Percentiles rank a stretch among this genome's conserved stretches.
Evolutionary conservation across 1,140 invertebrate genomes (phyloP).

Genomic region (Zaprionus inermis): DNA sequence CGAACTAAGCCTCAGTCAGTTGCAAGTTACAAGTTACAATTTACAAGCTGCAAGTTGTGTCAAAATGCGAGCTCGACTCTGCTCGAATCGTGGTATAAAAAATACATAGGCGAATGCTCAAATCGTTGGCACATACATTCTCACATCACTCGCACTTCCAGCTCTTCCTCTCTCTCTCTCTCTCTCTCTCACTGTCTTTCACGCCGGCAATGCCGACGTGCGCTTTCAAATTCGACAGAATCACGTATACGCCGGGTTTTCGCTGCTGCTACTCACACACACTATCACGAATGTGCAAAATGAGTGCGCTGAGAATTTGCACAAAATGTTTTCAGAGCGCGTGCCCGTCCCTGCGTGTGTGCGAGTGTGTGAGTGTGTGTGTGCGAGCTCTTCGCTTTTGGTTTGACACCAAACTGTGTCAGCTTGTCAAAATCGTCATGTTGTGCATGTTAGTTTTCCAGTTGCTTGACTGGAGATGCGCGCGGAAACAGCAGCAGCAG

Average conservation of each 20-base stretch:
- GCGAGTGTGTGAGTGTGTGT: slow-evolving; percentile 2
- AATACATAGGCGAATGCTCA: slow-evolving; percentile 53
- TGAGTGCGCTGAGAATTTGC: slow-evolving; percentile 67
- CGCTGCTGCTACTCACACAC: slow-evolving; percentile 52
- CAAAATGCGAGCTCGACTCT: slow-evolving; percentile 43
- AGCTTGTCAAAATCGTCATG: slow-evolving; percentile 80
- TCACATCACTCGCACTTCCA: slow-evolving; percentile 46
- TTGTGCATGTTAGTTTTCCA: slow-evolving; percentile 78
- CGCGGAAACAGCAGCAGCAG: slow-evolving; percentile 25
- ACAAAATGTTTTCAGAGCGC: slow-evolving; percentile 51
- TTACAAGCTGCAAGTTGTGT: slow-evolving; percentile 31
- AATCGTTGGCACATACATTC: slow-evolving; percentile 68
- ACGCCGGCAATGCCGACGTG: slow-evolving; percentile 51
- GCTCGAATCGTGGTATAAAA: slow-evolving; percentile 36
- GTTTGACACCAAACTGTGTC: slow-evolving; percentile 79
- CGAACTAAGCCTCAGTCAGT: slow-evolving; percentile 58
- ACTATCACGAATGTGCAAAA: slow-evolving; percentile 56
- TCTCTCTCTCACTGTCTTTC: neutral
- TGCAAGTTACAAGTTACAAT: too few species aligned
- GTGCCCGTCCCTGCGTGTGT: slow-evolving; percentile 18
- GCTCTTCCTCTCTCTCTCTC: neutral
- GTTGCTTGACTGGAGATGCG: slow-evolving; percentile 68
- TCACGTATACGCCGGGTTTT: slow-evolving; percentile 77
- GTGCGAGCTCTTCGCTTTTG: slow-evolving; percentile 34
- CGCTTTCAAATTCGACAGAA: slow-evolving; percentile 79